Base-by-base conservation (phyloP, 2,888 invertebrate genomes). In the Desoria tigrina region DNA sequence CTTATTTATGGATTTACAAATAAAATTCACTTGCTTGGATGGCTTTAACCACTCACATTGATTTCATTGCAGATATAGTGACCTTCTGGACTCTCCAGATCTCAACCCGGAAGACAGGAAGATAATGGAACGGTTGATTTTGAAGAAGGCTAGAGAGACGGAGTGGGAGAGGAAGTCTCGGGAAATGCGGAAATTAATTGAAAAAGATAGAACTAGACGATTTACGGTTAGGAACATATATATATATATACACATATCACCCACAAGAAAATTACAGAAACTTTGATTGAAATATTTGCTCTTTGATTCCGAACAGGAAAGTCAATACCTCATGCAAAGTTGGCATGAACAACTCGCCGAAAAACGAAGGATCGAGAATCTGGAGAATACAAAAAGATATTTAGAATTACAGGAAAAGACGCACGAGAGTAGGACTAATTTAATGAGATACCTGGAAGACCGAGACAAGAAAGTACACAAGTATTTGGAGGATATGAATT, bases 381-480 rank as follows among this genome's bases (percentile, higher is more conserved):
- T 75, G 39, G 74, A 77, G 56, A 79, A 78, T 59, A 58, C 76
- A 26, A 64, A 66, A 27, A 68, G 77, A 51, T 77, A 77, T 71
- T 76, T 79, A 57, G 77, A 78, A 66, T 74, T 79, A 28, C 78
- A 79, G 63, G 74, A 75, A 37, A 77, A 76, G 63, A 74, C 78
- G 53, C 73, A 77, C 18, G 72, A 74, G 28, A 77, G 78, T 18
- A 77, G 78, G 55, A 74, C 69, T 21, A 71, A 71, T n/a, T 74
- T 79, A 53, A 77, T 78, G 24, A 69, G 64, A 42, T 78, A 76
- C 49, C 74, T 78, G 39, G 73, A 75, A 51, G 72, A 73, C 24
- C 73, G 78, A 53, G 79, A 79, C 54, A 73, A 77, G 64, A 66
- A 74, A 59, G 73, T 77, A n/a, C 69, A 73, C 42, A 76, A 75